A percentile compares a stretch with the other conserved stretches of the same genome.
These are phyloP conservation scores for Cairina moschata DNA, from an alignment of 2,113 vertebrate genomes.

Conservation along the genomic window DNA sequence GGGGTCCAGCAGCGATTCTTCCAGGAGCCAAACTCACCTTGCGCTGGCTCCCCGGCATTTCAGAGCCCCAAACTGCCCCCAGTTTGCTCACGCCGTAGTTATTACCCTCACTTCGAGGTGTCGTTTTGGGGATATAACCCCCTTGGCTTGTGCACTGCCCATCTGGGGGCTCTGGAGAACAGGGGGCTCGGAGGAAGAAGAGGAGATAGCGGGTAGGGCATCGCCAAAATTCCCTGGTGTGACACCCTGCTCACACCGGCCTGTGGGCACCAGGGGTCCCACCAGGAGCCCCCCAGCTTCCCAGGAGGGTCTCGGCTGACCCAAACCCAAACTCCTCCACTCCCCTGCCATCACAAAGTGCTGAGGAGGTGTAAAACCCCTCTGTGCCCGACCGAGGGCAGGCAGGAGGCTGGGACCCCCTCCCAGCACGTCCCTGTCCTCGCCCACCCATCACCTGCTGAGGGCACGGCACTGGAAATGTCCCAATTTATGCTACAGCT, in stretches of 20 bases:
- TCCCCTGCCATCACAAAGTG: not conserved
- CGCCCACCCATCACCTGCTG: not conserved
- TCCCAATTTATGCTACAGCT: not conserved
- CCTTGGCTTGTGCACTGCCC: not conserved
- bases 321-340: not conserved
- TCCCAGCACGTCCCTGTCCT: rapidly evolving
- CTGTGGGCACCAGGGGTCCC: not conserved
- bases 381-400: not conserved
- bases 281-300: not conserved
- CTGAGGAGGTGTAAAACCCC: not conserved
- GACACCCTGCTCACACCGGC: not conserved
- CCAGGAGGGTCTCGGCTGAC: not conserved
- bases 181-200: not conserved
- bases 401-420: not conserved
- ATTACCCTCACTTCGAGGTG: not conserved
- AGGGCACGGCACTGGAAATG: not conserved
- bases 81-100: not conserved
- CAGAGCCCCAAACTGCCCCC: not conserved
- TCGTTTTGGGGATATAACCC: not conserved
- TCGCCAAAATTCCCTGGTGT: not conserved
- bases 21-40: not conserved
- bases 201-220: not conserved
- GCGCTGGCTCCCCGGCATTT: not conserved
- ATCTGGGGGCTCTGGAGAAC: not conserved
- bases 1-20: not conserved